A percentile compares a stretch with the other conserved stretches of the same genome.
Evolutionary conservation across 1,140 invertebrate genomes (phyloP).

Genomic region (Caenorhabditis inopinata): DNA sequence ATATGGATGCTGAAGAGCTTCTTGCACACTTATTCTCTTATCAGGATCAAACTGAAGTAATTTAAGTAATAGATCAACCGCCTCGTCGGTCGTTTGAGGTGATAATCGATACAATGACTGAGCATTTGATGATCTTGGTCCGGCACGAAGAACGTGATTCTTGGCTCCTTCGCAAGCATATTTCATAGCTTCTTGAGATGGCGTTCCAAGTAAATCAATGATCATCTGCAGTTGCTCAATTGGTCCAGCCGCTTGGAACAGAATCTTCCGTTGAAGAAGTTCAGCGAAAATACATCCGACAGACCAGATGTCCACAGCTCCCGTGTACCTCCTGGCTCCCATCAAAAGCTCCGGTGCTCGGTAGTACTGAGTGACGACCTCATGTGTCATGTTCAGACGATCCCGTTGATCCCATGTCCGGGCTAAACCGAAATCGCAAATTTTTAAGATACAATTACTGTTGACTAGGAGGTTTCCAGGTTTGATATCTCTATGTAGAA

Average conservation of each 20-base stretch:
- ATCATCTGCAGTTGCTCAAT: slow-evolving; percentile 95
- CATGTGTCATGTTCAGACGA: slow-evolving; percentile 91
- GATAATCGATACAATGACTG: slow-evolving; percentile 69
- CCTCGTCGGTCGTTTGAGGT: slow-evolving; percentile 74
- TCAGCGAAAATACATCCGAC: slow-evolving; percentile 99
- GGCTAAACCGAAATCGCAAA: slow-evolving; percentile 94
- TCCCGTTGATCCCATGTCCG: slow-evolving; percentile 96
- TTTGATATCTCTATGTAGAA: slow-evolving; percentile 95
- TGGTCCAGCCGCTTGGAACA: slow-evolving; percentile 93
- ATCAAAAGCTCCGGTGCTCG: slow-evolving; percentile 72
- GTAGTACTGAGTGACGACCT: slow-evolving; percentile 86
- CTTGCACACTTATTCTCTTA: slow-evolving; percentile 81
- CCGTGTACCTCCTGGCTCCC: slow-evolving; percentile 69
- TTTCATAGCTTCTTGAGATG: slow-evolving; percentile 85
- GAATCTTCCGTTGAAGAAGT: slow-evolving; percentile 85
- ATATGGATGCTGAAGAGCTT: slow-evolving; percentile 92
- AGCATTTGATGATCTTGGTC: slow-evolving; percentile 28
- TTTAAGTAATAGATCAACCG: slow-evolving; percentile 92
- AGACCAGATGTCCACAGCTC: slow-evolving; percentile 95
- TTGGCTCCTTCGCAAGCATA: slow-evolving; percentile 92
- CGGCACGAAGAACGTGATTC: slow-evolving; percentile 84
- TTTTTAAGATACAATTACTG: slow-evolving; percentile 99
- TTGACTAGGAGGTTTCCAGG: slow-evolving; percentile 97
- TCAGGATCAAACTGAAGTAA: slow-evolving; percentile 93
- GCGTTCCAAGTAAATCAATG: slow-evolving; percentile 94